phyloP scores from a whole-genome alignment of 2,888 invertebrate species.

The Erynnis tages region DNA sequence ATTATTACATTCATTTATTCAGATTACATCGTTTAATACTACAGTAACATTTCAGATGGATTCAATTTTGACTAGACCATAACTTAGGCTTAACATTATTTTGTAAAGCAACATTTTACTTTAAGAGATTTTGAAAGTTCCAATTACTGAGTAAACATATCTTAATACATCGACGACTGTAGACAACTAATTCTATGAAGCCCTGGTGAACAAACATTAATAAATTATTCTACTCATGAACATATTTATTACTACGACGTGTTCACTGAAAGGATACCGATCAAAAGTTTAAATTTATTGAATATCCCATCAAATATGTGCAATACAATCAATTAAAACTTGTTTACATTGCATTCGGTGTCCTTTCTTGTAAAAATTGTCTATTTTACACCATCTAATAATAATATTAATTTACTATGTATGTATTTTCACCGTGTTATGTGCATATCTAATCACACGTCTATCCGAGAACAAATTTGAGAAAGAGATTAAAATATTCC shows the following conservation, averaged over 20 bases:
- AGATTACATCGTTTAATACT: slow-evolving; percentile 35
- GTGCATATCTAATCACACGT: too few species aligned
- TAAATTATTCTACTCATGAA: too few species aligned
- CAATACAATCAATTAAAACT: too few species aligned
- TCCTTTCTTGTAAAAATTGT: background rate
- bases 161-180: background rate
- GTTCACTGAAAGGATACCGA: too few species aligned
- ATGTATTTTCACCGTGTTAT: too few species aligned
- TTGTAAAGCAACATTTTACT: background rate
- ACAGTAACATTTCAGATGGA: slow-evolving; percentile 29
- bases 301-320: too few species aligned
- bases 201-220: slow-evolving; percentile 19
- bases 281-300: too few species aligned
- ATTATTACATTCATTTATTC: slow-evolving; percentile 29
- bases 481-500: too few species aligned
- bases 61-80: slow-evolving; percentile 44
- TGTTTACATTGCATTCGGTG: background rate
- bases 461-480: too few species aligned
- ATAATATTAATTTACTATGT: background rate
- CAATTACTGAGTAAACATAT: background rate
- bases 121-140: too few species aligned
- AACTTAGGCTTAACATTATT: slow-evolving; percentile 38
- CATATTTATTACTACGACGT: too few species aligned
- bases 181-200: slow-evolving; percentile 3
- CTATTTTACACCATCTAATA: background rate